A percentile compares a stretch with the other conserved stretches of the same genome.
Evolutionary conservation across 2,113 vertebrate species (phyloP).

Genomic region (Bubo blakistoni): DNA sequence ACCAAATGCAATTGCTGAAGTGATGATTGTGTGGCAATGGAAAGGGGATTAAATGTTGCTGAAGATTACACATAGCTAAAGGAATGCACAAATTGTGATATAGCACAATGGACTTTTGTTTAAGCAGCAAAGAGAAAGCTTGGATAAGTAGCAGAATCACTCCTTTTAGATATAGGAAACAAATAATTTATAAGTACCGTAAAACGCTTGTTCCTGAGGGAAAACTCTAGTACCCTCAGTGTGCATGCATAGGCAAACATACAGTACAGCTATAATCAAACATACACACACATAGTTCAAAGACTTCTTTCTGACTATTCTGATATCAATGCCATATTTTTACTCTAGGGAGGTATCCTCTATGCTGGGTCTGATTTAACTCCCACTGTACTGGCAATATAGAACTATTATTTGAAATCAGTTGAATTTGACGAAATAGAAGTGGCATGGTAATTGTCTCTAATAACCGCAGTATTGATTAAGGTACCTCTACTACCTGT

Average conservation of each 20-base stretch:
- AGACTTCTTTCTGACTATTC: not conserved
- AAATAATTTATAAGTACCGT: not conserved
- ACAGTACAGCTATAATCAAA: not conserved
- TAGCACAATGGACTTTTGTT: not conserved
- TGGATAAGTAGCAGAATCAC: not conserved
- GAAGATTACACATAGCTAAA: not conserved
- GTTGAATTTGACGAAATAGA: not conserved
- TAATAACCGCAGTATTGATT: not conserved
- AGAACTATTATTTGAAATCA: not conserved
- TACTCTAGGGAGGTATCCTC: not conserved
- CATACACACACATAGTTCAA: not conserved
- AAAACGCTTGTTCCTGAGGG: not conserved
- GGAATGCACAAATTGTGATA: not conserved
- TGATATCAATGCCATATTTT: not conserved
- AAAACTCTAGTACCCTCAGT: not conserved
- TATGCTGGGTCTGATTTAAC: not conserved
- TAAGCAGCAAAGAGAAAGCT: not conserved
- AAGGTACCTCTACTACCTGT: not conserved
- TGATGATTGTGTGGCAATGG: not conserved
- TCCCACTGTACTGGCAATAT: not conserved
- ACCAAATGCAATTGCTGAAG: not conserved
- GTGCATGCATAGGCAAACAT: not conserved
- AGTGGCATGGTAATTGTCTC: not conserved
- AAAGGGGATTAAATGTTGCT: conserved; percentile 23
- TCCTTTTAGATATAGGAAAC: not conserved